These are phyloP conservation scores for Himantopus leucocephalus DNA, from an alignment of 2,113 vertebrate species.

Conservation along the genomic window DNA sequence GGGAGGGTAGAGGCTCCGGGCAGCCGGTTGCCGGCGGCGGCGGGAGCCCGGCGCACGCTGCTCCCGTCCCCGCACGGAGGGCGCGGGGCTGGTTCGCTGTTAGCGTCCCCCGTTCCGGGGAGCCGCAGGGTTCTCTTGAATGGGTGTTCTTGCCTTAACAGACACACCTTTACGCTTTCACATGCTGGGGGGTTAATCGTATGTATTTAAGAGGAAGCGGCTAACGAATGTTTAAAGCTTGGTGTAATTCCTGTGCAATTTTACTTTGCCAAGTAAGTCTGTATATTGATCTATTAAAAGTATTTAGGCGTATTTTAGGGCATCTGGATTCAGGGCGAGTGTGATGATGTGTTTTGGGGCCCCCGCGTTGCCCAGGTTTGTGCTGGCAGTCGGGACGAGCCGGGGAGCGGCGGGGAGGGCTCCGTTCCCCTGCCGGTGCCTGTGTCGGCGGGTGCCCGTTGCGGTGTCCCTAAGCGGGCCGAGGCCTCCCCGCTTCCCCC, in stretches of 20 bases:
- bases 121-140: background rate
- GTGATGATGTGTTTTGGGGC: background rate
- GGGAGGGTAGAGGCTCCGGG: background rate
- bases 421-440: background rate
- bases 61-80: background rate
- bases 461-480: background rate
- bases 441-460: background rate
- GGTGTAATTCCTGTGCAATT: background rate
- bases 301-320: background rate
- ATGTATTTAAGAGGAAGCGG: background rate
- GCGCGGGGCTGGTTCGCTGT: background rate
- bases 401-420: background rate
- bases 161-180: background rate
- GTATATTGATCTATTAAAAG: background rate
- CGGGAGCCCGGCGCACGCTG: background rate
- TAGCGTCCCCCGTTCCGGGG: background rate
- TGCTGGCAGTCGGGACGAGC: background rate
- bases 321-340: background rate
- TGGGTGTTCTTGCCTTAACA: background rate
- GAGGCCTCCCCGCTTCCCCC: too few species aligned
- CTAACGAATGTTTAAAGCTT: background rate
- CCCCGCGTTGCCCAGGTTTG: background rate
- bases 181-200: background rate
- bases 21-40: background rate
- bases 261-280: background rate